Percentiles rank a stretch among this genome's conserved stretches.
phyloP scores from a whole-genome alignment of 2,888 invertebrate genomes.

The Dynastes maya region DNA sequence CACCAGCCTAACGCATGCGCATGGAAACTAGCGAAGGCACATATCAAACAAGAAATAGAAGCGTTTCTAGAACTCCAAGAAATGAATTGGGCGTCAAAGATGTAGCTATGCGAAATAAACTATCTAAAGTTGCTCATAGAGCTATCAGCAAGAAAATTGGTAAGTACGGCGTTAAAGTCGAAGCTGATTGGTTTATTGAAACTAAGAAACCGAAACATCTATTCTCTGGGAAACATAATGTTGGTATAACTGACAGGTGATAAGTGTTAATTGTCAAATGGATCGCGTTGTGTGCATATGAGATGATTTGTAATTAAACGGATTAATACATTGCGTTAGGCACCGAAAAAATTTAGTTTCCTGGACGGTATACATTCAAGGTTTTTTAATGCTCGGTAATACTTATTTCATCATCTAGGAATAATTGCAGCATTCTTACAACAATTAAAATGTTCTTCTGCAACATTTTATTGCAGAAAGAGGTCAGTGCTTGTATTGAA shows the following conservation, averaged over 20 bases:
- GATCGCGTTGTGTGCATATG: no score
- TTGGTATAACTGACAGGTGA: slow-evolving; percentile 94
- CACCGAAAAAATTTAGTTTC: no score
- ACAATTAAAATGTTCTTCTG: no score
- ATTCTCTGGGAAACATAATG: slow-evolving; percentile 93
- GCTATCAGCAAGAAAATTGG: slow-evolving; percentile 89
- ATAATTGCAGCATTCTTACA: no score
- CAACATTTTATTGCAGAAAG: no score
- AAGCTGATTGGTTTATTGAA: slow-evolving; percentile 96
- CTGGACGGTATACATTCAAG: no score
- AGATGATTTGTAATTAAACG: no score
- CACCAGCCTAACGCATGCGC: slow-evolving; percentile 76
- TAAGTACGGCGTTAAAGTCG: slow-evolving; percentile 90
- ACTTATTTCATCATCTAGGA: no score
- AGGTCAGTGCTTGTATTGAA: no score
- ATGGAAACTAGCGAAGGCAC: slow-evolving; percentile 73
- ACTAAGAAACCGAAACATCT: slow-evolving; percentile 97
- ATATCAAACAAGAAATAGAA: slow-evolving; percentile 69
- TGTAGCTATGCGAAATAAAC: slow-evolving; percentile 83
- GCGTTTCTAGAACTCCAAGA: slow-evolving; percentile 77
- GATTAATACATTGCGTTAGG: no score
- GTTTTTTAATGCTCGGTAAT: no score
- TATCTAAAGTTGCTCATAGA: slow-evolving; percentile 85
- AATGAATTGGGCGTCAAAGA: slow-evolving; percentile 92
- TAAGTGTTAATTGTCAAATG: slow-evolving; percentile 72